Conservation (phyloP, 2,113 vertebrate species). For the Mastomys natalensis region DNA sequence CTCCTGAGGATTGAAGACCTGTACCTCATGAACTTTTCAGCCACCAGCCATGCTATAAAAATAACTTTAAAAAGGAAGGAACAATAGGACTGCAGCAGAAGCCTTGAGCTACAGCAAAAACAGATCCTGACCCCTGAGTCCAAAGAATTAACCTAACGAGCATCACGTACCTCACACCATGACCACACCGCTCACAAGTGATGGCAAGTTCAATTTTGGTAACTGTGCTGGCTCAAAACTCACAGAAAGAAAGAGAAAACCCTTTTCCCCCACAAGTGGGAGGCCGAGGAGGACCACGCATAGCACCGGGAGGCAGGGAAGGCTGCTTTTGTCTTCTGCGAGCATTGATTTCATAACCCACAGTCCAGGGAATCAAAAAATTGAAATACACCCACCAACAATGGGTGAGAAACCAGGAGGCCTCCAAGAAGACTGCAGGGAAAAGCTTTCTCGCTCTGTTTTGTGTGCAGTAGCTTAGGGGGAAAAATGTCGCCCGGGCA, state of each 20-base stretch:
- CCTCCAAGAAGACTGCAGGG: conserved; percentile 85
- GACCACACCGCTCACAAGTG: conserved; percentile 78
- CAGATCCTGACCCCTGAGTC: conserved; percentile 75
- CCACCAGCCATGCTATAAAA: conserved; percentile 76
- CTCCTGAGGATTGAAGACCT: conserved; percentile 67
- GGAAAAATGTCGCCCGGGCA: conserved; percentile 90
- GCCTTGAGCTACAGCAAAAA: conserved; percentile 73
- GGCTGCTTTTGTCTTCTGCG: conserved; percentile 87
- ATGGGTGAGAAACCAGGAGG: conserved; percentile 80
- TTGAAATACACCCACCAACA: conserved; percentile 88
- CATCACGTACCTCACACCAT: conserved; percentile 80
- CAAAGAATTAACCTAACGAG: conserved; percentile 79
- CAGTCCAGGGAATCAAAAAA: conserved; percentile 83
- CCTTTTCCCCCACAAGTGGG: conserved; percentile 83
- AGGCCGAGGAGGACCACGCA: conserved; percentile 83
- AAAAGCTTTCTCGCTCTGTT: conserved; percentile 85
- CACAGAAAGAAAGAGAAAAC: conserved; percentile 74
- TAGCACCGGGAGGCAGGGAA: conserved; percentile 84
- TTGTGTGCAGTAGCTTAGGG: conserved; percentile 88
- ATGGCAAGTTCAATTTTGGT: conserved; percentile 78
- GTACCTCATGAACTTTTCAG: conserved; percentile 59
- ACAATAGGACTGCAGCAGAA: conserved; percentile 85
- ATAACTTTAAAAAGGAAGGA: conserved; percentile 82
- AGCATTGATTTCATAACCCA: conserved; percentile 84
- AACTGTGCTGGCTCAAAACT: conserved; percentile 51